Conservation (phyloP, 2,113 vertebrate genomes). For the Microcebus jonahi region DNA sequence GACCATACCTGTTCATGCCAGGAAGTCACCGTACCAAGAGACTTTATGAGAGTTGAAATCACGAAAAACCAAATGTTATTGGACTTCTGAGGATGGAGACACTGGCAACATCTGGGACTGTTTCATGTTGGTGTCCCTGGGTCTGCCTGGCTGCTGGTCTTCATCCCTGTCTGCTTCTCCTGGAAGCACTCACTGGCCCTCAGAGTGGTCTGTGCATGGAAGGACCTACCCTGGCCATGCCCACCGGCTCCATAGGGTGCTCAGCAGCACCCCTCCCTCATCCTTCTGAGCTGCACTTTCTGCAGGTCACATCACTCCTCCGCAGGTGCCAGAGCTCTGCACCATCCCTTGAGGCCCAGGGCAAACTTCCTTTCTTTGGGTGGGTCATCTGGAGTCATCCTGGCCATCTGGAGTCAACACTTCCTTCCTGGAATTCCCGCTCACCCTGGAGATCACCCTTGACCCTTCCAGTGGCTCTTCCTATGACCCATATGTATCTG, state of each 20-base stretch:
- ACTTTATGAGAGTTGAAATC: neutral
- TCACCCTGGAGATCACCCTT: too few species aligned
- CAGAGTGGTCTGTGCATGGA: fast-evolving
- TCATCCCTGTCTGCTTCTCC: neutral
- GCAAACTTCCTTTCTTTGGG: neutral
- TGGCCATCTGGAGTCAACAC: neutral
- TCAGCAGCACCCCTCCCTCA: neutral
- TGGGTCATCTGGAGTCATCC: neutral
- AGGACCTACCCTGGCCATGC: neutral
- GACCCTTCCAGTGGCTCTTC: neutral
- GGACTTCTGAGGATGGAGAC: neutral
- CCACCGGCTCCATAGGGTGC: neutral
- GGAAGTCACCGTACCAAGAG: neutral
- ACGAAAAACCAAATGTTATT: neutral
- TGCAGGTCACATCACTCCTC: neutral
- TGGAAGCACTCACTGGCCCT: neutral
- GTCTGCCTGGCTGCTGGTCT: neutral
- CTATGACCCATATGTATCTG: neutral
- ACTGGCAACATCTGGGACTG: neutral
- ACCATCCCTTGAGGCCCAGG: neutral
- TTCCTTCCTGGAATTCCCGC: neutral
- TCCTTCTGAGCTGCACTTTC: neutral
- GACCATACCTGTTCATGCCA: fast-evolving
- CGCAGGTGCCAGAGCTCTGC: neutral
- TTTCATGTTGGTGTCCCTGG: neutral